Base-by-base conservation (phyloP, 2,888 invertebrate species). In the Digitonthophagus gazella region DNA sequence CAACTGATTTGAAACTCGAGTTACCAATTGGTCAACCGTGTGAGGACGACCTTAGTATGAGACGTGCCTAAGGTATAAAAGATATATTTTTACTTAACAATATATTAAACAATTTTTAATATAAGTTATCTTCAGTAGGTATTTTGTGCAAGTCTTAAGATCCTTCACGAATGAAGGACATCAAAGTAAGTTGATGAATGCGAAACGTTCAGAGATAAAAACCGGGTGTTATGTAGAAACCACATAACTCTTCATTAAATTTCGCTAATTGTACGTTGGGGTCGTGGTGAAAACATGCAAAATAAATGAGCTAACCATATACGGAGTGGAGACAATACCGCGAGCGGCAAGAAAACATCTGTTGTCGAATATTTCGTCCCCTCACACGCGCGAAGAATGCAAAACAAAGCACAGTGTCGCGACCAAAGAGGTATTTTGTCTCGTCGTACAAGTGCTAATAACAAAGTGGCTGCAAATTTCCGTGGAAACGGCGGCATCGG, bases 361-460 rank as follows among this genome's bases (percentile, higher is more conserved):
- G 61, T 61, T 61, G 61, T 61, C 61, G 61, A 61, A 61, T 61
- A 19, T 61, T 61, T 61, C 20, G 19, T n/a, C 1, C 61, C 19
- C 61, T 61, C 61, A 61, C 61, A 61, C 61, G 20, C 18, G 6
- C 16, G 14, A 61, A 61, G 61, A 61, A 61, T 61, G 61, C 61
- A 19, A 61, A 61, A 61, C n/a, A 5, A 20, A 19, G 19, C 6
- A 16, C 16, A 61, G 20, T 19, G 18, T n/a, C 61, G 18, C 19
- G 11, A 14, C 18, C 58, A 22, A 67, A 57, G 58, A 15, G 67
- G 67, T 67, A 61, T 57, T 67, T 67, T 67, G 67, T 67, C 58
- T 67, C 61, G 22, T 28, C 54, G 67, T 67, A 67, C 67, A 67
- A 58, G 58, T 67, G 67, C 67, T 67, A 67, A 67, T 67, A 67